phyloP scores from a whole-genome alignment of 2,888 invertebrate species.

The Buathra laborator region DNA sequence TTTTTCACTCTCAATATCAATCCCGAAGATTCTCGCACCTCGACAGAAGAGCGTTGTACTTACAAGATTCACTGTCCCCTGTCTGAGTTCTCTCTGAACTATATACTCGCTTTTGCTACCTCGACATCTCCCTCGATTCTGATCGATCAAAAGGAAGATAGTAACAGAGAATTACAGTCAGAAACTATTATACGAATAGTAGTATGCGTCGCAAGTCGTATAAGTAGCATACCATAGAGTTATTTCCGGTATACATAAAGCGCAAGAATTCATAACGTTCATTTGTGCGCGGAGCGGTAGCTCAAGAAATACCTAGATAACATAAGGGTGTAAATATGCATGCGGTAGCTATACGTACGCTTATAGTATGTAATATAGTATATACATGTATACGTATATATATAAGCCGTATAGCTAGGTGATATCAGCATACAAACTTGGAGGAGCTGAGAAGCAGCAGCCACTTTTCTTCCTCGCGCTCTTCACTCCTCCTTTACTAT shows the following conservation, averaged over 20 bases:
- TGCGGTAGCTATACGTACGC: conserved; percentile 5
- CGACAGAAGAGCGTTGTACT: neutral
- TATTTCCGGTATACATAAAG: conserved; percentile 11
- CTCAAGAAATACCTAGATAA: conserved; percentile 46
- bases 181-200: neutral
- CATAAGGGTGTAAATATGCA: conserved; percentile 39
- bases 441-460: conserved; percentile 59
- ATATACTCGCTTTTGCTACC: neutral
- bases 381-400: neutral
- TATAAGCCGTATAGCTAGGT: conserved; percentile 25
- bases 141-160: neutral
- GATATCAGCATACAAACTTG: conserved; percentile 44
- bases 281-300: conserved; percentile 75
- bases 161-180: neutral
- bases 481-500: conserved; percentile 46
- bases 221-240: neutral
- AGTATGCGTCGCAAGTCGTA: neutral
- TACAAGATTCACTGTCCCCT: neutral
- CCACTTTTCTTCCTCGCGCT: conserved; percentile 57
- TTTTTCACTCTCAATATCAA: conserved; percentile 46
- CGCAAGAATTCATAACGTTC: conserved; percentile 73
- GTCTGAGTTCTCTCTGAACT: neutral
- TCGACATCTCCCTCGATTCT: conserved; percentile 1
- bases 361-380: conserved; percentile 4
- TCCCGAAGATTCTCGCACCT: conserved; percentile 36